Evolutionary conservation across 2,797 vertebrate genomes (phyloP).

Genomic region (Denticeps clupeoides): DNA sequence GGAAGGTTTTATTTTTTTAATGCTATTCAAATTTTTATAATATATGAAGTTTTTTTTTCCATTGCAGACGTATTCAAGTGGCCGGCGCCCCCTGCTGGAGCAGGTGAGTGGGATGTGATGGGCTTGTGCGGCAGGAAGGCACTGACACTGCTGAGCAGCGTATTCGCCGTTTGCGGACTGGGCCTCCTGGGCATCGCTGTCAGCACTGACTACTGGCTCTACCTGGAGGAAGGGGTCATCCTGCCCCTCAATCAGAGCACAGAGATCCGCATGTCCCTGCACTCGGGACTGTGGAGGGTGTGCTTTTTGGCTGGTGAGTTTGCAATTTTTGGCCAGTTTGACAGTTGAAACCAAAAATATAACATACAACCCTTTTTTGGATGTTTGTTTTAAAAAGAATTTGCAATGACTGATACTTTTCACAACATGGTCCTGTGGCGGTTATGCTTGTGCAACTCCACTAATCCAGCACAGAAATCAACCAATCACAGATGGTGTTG

Average conservation of each 20-base stretch:
- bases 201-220: conserved; percentile 96
- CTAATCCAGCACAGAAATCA: too few species aligned
- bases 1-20: too few species aligned
- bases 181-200: conserved; percentile 88
- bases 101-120: conserved; percentile 60
- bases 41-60: not conserved
- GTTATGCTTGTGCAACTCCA: too few species aligned
- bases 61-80: conserved; percentile 39
- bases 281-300: conserved; percentile 90
- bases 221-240: conserved; percentile 87
- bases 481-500: too few species aligned
- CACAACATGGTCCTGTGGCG: too few species aligned
- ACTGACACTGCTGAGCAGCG: conserved; percentile 88
- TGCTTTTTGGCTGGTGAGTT: conserved; percentile 82
- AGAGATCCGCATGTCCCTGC: conserved; percentile 81
- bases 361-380: too few species aligned
- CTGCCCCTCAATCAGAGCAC: conserved; percentile 84
- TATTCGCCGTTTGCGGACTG: conserved; percentile 82
- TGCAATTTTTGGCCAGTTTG: not conserved
- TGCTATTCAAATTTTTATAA: too few species aligned
- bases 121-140: conserved; percentile 84
- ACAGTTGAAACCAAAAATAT: too few species aligned
- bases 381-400: too few species aligned
- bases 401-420: too few species aligned
- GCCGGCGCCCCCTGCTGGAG: conserved; percentile 39